Percentiles rank a stretch among this genome's conserved stretches.
Evolutionary conservation across 1,140 invertebrate species (phyloP).

Genomic region (Bombus waltoni): DNA sequence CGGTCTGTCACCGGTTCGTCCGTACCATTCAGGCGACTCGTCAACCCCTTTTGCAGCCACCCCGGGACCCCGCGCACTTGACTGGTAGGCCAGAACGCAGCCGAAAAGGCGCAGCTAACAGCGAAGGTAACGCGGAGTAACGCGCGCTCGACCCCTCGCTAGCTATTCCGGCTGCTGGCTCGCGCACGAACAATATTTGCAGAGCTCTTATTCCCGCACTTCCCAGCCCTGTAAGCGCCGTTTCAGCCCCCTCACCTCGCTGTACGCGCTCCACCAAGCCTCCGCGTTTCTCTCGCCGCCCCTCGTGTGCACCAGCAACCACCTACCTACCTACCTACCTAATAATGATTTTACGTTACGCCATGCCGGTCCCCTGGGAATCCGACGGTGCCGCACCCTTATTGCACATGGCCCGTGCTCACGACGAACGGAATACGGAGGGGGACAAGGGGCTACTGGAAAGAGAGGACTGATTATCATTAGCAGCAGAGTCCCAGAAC

Average conservation of each 20-base stretch:
- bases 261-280: slow-evolving; percentile 26
- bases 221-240: slow-evolving; percentile 58
- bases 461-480: slow-evolving; percentile 79
- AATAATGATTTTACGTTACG: slow-evolving; percentile 84
- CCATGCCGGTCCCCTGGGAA: slow-evolving; percentile 81
- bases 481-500: slow-evolving; percentile 74
- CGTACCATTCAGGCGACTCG: slow-evolving; percentile 50
- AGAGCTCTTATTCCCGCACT: slow-evolving; percentile 79
- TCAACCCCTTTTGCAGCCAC: slow-evolving; percentile 66
- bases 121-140: slow-evolving; percentile 70
- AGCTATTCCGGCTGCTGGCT: slow-evolving; percentile 67
- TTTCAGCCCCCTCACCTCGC: slow-evolving; percentile 46
- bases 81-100: slow-evolving; percentile 52
- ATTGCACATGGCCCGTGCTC: slow-evolving; percentile 81
- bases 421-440: slow-evolving; percentile 51
- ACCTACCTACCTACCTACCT: slow-evolving; percentile 79
- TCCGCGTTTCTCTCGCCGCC: slow-evolving; percentile 58
- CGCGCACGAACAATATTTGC: slow-evolving; percentile 81
- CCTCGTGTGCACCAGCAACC: slow-evolving; percentile 72
- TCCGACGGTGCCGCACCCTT: slow-evolving; percentile 80
- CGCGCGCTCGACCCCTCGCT: slow-evolving; percentile 62
- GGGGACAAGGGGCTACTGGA: slow-evolving; percentile 35
- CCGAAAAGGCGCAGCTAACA: slow-evolving; percentile 63
- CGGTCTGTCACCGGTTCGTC: slow-evolving; percentile 69
- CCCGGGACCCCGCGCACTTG: slow-evolving; percentile 65